Base-by-base conservation (phyloP, 1,140 invertebrate species). In the Pemphigus obesinymphae region DNA sequence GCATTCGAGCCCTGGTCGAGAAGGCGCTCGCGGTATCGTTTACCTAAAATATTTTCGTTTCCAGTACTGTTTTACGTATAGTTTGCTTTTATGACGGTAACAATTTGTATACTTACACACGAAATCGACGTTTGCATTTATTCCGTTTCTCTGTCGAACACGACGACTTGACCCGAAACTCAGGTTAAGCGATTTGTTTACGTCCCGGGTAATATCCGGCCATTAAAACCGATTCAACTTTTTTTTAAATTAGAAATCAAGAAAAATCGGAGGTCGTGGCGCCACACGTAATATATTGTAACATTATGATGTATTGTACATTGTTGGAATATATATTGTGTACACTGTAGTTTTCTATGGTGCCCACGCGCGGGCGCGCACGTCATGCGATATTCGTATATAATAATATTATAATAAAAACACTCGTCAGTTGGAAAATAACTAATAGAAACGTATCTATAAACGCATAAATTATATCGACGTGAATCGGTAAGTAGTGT, bases 1-100 rank as follows among this genome's bases (percentile, higher is more conserved):
- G n/a, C n/a, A n/a, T n/a, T n/a, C n/a, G n/a, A n/a, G n/a, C n/a
- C n/a, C n/a, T n/a, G n/a, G n/a, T n/a, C n/a, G n/a, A n/a, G n/a
- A n/a, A n/a, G n/a, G n/a, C n/a, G n/a, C n/a, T n/a, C n/a, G n/a
- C n/a, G n/a, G n/a, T n/a, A n/a, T n/a, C n/a, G n/a, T n/a, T n/a
- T n/a, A n/a, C n/a, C n/a, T n/a, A n/a, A n/a, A 66, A 66, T 34
- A n/a, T 34, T 63, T 66, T 66, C 34, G 34, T 66, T 66, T 66
- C n/a, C 31, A 34, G 34, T 66, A 10, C n/a, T n/a, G 17, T 31
- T 66, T 66, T n/a, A n/a, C n/a, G n/a, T 10, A 66, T 23, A 66
- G 37, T n/a, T 66, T 37, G 34, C 37, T 37, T 40, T 66, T 66
- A 37, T 10, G 31, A 40, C 63, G 6, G 63, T 66, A 40, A 61